Base-by-base conservation (phyloP, 2,888 invertebrate species). In the Matsumyia berberina region DNA sequence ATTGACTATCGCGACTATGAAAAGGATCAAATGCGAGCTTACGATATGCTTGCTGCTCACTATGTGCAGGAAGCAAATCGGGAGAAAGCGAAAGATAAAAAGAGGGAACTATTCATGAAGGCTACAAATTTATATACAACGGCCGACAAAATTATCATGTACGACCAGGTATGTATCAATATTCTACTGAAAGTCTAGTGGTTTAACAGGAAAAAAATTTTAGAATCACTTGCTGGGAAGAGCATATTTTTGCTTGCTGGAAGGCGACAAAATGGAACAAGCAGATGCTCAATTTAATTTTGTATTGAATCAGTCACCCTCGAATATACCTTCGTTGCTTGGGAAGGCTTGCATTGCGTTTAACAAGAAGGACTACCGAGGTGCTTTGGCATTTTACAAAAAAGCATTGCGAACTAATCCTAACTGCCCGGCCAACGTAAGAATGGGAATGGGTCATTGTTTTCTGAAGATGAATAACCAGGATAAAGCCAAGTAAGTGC, bases 251-350 rank as follows among this genome's bases (percentile, higher is more conserved):
- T 99, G 99, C 89, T 93, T 99, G 7, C 93, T 99, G 37, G 99
- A 99, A 93, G 99, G 99, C 0, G 99, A 99, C 89, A 99, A 99
- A 93, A 98, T 99, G 97, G 99, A 99, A 86, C 99, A 99, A 92
- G 99, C 99, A 0, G 99, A 99, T 93, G 98, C 99, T 0, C 99
- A 99, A 91, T 99, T 99, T 91, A 99, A 99, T 93, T 99, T 99
- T 92, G 99, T 99, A 0, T 93, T 99, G 35, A 98, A 99, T 92
- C 97, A 98, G 89, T 96, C 96, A 0, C 97, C 97, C 2, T 98
- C 97, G 88, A 99, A 98, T 92, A 99, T 99, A 86, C 99, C 99
- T 0, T 98, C 99, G 0, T 92, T 99, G 74, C 93, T 99, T 57
- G 99, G 99, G 11, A 99, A 99, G 94, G 99, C 99, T 0, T 99